Percentiles rank a stretch among this genome's conserved stretches.
Evolutionary conservation across 2,797 vertebrate genomes (phyloP).

Genomic region (Enteromius treurensis): DNA sequence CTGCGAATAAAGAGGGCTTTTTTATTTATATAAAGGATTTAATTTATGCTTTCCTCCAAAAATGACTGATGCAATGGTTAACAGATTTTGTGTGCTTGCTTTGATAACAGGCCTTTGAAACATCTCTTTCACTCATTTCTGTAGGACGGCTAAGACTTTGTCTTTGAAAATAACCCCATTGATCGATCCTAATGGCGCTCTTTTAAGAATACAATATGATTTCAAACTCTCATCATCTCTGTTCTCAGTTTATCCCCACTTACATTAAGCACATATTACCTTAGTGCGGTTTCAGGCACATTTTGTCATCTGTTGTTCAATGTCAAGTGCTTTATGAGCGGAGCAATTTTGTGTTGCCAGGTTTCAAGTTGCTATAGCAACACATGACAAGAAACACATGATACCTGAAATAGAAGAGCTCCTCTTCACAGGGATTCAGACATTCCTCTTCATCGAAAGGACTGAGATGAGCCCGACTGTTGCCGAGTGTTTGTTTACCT

Average conservation of each 20-base stretch:
- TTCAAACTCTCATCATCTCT: background rate
- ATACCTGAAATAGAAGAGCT: constrained; percentile 32
- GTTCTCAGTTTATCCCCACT: background rate
- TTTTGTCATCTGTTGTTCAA: constrained; percentile 38
- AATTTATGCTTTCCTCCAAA: background rate
- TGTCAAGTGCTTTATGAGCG: constrained; percentile 17
- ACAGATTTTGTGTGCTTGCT: background rate
- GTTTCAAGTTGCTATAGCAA: constrained; percentile 45
- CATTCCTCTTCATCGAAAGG: background rate
- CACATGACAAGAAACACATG: constrained; percentile 29
- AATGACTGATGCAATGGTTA: background rate
- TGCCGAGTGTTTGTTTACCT: background rate
- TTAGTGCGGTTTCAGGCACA: constrained; percentile 32
- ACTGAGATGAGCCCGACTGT: background rate
- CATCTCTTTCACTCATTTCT: background rate
- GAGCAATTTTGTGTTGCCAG: constrained; percentile 30
- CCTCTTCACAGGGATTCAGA: constrained; percentile 15
- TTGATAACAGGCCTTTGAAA: background rate
- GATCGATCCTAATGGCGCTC: background rate
- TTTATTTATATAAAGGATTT: background rate
- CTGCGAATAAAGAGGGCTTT: background rate
- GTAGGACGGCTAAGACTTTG: background rate
- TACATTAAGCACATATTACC: constrained; percentile 2
- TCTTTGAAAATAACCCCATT: background rate
- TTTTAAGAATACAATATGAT: background rate